Base-by-base conservation (phyloP, 2,888 invertebrate genomes). In the Thumatha senex region DNA sequence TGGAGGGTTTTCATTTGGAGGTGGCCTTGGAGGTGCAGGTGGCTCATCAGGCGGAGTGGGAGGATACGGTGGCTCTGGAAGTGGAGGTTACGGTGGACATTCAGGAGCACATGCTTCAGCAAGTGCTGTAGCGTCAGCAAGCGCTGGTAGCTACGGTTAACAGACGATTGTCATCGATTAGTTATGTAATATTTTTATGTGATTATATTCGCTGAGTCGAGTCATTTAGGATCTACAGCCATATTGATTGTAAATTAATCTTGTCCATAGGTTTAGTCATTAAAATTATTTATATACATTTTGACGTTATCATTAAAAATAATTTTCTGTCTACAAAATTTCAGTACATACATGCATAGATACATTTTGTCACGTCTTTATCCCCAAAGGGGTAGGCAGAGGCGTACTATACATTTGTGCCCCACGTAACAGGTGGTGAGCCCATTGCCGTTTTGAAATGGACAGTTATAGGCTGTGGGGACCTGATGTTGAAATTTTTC, bases 71-170 rank as follows among this genome's bases (percentile, higher is more conserved):
- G 56, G 61, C n/a, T 57, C 57, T 38, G 61, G 64, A 2, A 51
- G 59, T 13, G 62, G 63, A 7, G 71, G 75, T 0, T 67, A 75
- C 30, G 70, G 76, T 2, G 69, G 75, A 1, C 65, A 70, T 7
- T 66, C 77, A 4, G 76, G 69, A 0, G 76, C 77, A 0, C 78
- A 66, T 35, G 76, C 80, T 0, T 78, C 81, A 0, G 81, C 85
- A n/a, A 83, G 72, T 34, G 87, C 86, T 1, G 70, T 76, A 4
- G 84, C 82, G 1, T 76, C 82, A 9, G 82, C 82, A 0, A 78
- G 78, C 33, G 74, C 82, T 0, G 70, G 82, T 29, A 74, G 83
- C 57, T 83, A 88, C 63, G 82, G 84, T 7, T 76, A 80, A 67
- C 24, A 24, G 18, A 5, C 18, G 18, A 24, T 24, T 24, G n/a